These are phyloP conservation scores for Leucoraja erinaceus DNA, from an alignment of 2,113 vertebrate species.

Conservation along the genomic window DNA sequence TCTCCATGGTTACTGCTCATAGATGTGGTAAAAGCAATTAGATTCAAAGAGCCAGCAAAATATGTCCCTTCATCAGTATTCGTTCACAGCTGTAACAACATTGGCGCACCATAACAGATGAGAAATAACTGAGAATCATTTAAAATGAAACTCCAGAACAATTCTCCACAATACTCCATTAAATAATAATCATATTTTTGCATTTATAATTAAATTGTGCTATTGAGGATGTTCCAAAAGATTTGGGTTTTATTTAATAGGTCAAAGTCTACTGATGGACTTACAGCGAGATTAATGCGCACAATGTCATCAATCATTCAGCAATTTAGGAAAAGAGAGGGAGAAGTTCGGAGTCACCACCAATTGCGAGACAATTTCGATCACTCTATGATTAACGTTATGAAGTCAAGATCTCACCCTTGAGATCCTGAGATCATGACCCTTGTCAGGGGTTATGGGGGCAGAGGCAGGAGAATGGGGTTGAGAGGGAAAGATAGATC, in stretches of 20 bases:
- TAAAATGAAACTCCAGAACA: constrained; percentile 6
- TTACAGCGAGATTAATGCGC: neutral
- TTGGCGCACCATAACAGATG: constrained; percentile 60
- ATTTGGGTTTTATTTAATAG: constrained; percentile 11
- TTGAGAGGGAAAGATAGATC: too few species aligned
- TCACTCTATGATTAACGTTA: neutral
- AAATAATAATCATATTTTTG: constrained; percentile 8
- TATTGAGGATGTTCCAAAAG: neutral
- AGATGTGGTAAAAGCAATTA: constrained; percentile 76
- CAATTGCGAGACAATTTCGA: neutral
- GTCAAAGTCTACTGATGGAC: neutral
- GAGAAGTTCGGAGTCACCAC: neutral
- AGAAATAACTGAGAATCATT: constrained; percentile 64
- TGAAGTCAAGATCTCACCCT: neutral
- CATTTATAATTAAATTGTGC: constrained; percentile 18
- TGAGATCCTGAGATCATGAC: too few species aligned
- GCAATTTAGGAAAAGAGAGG: neutral
- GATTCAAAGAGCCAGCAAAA: constrained; percentile 66
- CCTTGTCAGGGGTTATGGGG: too few species aligned
- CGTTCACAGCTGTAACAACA: constrained; percentile 82
- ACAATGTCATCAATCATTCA: neutral
- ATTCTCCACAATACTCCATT: neutral
- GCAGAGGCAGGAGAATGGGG: too few species aligned
- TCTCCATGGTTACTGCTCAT: constrained; percentile 77
- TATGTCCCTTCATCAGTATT: constrained; percentile 74